phyloP scores from a whole-genome alignment of 2,113 vertebrate genomes.

The Thinocorus orbignyianus region DNA sequence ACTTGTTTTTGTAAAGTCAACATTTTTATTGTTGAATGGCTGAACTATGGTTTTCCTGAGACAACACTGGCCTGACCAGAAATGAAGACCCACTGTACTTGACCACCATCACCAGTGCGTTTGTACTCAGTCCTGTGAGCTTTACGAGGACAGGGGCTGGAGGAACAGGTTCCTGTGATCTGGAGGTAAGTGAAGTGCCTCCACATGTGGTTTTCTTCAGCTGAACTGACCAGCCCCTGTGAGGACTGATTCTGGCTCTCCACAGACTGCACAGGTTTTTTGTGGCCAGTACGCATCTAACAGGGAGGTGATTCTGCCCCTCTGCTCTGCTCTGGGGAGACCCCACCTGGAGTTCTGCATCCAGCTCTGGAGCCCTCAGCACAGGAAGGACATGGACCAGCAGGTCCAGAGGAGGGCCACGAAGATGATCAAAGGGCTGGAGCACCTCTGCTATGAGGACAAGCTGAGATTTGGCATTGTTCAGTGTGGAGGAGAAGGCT shows the following conservation, averaged over 20 bases:
- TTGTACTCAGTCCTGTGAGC: neutral
- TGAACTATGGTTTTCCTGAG: neutral
- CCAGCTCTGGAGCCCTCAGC: neutral
- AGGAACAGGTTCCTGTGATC: neutral
- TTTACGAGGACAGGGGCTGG: no score
- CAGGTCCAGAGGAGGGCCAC: neutral
- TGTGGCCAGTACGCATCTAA: accelerated
- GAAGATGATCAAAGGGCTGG: neutral
- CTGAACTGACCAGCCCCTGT: neutral
- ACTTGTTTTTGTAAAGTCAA: accelerated
- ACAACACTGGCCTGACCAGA: neutral
- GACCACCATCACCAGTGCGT: accelerated
- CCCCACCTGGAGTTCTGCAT: neutral
- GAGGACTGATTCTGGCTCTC: neutral
- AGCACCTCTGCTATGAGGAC: neutral
- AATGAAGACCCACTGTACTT: accelerated
- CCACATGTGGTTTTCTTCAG: neutral
- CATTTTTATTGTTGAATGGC: neutral
- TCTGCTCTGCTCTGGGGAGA: neutral
- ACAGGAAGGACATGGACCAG: neutral
- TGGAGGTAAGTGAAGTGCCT: neutral
- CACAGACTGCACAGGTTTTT: no score
- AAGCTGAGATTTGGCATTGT: neutral
- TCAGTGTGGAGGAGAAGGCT: neutral
- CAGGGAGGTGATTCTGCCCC: neutral